These are phyloP conservation scores for Gyps fulvus DNA, from an alignment of 2,113 vertebrate species.

Conservation along the genomic window DNA sequence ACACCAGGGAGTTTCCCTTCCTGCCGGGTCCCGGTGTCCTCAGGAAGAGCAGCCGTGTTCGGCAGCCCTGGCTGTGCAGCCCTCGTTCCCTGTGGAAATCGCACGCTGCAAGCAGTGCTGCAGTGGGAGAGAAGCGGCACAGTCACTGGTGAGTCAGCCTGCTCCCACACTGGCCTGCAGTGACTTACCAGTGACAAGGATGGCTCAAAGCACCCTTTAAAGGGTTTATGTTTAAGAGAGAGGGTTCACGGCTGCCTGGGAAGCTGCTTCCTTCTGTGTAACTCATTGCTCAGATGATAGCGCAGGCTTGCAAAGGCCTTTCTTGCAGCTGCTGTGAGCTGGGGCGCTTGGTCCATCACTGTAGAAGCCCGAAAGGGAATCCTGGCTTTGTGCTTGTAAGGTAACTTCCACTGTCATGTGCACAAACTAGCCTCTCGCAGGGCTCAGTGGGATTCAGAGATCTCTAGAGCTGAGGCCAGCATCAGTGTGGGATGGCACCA, in stretches of 20 bases:
- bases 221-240: not conserved
- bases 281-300: not conserved
- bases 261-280: not conserved
- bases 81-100: accelerated
- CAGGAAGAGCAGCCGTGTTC: not conserved
- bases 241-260: not conserved
- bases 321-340: not conserved
- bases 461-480: not conserved
- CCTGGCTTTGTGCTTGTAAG: not conserved
- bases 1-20: not conserved
- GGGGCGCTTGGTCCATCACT: too few relatives aligned
- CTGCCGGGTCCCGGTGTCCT: not conserved
- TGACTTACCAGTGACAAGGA: not conserved
- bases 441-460: not conserved
- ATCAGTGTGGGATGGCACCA: not conserved
- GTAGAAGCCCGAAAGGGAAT: not conserved
- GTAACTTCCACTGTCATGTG: accelerated
- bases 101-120: accelerated
- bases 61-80: not conserved
- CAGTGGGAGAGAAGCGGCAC: not conserved
- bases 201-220: not conserved
- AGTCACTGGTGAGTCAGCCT: not conserved
- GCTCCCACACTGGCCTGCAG: not conserved
- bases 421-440: accelerated
- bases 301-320: not conserved